A percentile compares a stretch with the other conserved stretches of the same genome.
Evolutionary conservation across 2,888 invertebrate species (phyloP).

Genomic region (Ichneumoninae sp.): DNA sequence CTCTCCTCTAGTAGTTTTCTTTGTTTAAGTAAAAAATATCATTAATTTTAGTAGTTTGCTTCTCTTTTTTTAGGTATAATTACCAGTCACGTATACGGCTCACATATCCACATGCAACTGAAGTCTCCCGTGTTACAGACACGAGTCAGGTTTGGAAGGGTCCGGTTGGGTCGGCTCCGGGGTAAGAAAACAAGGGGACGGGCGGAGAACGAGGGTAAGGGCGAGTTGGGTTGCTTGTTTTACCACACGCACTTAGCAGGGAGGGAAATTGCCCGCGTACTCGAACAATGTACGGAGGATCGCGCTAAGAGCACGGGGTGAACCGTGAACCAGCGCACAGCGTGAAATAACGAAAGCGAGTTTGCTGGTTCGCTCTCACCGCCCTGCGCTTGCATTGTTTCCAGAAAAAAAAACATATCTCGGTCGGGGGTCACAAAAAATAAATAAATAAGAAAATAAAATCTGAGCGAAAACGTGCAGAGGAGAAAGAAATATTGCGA

Average conservation of each 20-base stretch:
- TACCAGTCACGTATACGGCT: too few relatives aligned
- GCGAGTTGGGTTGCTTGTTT: slow-evolving; percentile 38
- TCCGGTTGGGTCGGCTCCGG: neutral
- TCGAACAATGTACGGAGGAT: slow-evolving; percentile 34
- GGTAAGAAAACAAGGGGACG: slow-evolving; percentile 23
- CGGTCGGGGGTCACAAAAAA: slow-evolving; percentile 15
- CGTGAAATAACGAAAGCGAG: slow-evolving; percentile 36
- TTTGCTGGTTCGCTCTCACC: slow-evolving; percentile 28
- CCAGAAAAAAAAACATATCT: slow-evolving; percentile 15
- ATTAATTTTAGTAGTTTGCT: too few relatives aligned
- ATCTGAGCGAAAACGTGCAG: slow-evolving; percentile 25
- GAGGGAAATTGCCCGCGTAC: slow-evolving; percentile 17
- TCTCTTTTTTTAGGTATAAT: too few relatives aligned
- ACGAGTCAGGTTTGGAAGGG: neutral
- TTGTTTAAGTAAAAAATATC: too few relatives aligned
- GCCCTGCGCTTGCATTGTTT: slow-evolving; percentile 28
- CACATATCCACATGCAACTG: neutral
- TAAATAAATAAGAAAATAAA: neutral
- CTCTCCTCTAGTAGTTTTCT: too few relatives aligned
- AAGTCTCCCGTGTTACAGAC: neutral
- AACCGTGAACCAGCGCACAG: neutral
- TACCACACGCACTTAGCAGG: slow-evolving; percentile 29
- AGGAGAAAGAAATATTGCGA: slow-evolving; percentile 27
- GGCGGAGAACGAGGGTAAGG: slow-evolving; percentile 35
- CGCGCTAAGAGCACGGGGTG: slow-evolving; percentile 12